phyloP scores from a whole-genome alignment of 2,113 vertebrate species.

The Brachyhypopomus gauderio region DNA sequence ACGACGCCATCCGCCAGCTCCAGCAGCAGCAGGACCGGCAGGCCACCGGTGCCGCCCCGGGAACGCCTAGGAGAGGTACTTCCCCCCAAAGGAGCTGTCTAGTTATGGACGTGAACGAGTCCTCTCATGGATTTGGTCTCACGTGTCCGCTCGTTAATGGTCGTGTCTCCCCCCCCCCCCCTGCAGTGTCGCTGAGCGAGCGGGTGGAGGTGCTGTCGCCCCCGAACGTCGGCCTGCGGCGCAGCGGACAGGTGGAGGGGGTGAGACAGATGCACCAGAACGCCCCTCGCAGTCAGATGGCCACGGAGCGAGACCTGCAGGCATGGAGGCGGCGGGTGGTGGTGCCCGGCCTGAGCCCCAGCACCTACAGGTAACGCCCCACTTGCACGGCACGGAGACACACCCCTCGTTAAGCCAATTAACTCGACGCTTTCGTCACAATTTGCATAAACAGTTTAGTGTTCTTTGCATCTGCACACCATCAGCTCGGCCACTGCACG shows the following conservation, averaged over 20 bases:
- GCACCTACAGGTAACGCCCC: conserved; percentile 77
- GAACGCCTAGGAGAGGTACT: conserved; percentile 87
- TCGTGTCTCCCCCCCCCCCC: background rate
- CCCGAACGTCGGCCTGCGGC: conserved; percentile 90
- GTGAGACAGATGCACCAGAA: conserved; percentile 97
- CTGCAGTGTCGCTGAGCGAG: conserved; percentile 82
- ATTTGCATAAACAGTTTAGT: too few relatives aligned
- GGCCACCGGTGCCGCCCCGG: conserved; percentile 59
- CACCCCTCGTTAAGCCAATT: too few relatives aligned
- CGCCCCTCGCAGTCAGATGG: conserved; percentile 92
- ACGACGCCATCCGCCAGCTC: conserved; percentile 87
- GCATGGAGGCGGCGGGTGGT: conserved; percentile 93
- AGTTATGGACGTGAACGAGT: too few relatives aligned
- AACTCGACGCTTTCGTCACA: too few relatives aligned
- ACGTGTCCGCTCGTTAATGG: background rate
- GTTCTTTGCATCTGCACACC: too few relatives aligned
- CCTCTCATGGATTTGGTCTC: background rate
- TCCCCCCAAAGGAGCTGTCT: background rate
- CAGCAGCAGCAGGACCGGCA: conserved; percentile 84
- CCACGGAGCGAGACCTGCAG: conserved; percentile 91
- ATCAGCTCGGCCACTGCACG: too few relatives aligned
- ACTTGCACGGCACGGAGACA: too few relatives aligned
- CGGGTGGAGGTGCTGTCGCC: conserved; percentile 88
- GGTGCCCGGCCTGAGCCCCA: conserved; percentile 85
- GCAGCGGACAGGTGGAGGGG: conserved; percentile 94